Evolutionary conservation across 23 tunicate species (phyloP).

Genomic region (Trididemnum nubilum): DNA sequence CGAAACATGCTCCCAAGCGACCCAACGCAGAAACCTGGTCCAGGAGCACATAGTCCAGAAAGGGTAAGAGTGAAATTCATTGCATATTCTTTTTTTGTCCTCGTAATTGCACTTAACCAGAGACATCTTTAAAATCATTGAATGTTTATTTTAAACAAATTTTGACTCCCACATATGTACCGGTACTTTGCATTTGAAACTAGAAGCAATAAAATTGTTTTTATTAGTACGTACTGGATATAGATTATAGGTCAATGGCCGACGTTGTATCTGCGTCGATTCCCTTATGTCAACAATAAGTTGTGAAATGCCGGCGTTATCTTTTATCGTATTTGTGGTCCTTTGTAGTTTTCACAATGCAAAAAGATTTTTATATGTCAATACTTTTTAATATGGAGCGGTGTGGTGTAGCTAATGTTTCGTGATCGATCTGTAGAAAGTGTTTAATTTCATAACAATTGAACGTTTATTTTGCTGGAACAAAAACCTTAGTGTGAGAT

Average conservation of each 20-base stretch:
- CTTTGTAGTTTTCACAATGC: background rate
- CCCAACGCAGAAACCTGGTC: conserved; percentile 86
- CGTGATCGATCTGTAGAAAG: background rate
- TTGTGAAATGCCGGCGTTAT: background rate
- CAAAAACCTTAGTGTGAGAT: background rate
- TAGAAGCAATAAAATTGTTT: too few species aligned
- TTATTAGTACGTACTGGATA: too few species aligned
- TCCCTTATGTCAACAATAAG: background rate
- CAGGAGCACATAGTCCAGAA: conserved; percentile 98
- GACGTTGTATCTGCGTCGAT: too few species aligned
- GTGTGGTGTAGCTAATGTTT: background rate
- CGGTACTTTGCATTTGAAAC: too few species aligned
- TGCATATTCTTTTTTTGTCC: too few species aligned
- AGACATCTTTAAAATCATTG: background rate
- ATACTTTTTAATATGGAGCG: background rate
- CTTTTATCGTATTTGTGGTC: background rate
- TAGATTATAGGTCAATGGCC: too few species aligned
- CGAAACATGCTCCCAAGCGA: conserved; percentile 89
- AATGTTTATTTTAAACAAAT: too few species aligned
- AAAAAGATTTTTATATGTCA: background rate
- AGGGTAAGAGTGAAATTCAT: conserved; percentile 67
- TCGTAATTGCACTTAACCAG: background rate
- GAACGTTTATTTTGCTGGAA: background rate
- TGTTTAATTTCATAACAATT: conserved; percentile 24
- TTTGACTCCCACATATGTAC: too few species aligned